phyloP scores from a whole-genome alignment of 1,140 invertebrate species.

The Asbolus verrucosus region DNA sequence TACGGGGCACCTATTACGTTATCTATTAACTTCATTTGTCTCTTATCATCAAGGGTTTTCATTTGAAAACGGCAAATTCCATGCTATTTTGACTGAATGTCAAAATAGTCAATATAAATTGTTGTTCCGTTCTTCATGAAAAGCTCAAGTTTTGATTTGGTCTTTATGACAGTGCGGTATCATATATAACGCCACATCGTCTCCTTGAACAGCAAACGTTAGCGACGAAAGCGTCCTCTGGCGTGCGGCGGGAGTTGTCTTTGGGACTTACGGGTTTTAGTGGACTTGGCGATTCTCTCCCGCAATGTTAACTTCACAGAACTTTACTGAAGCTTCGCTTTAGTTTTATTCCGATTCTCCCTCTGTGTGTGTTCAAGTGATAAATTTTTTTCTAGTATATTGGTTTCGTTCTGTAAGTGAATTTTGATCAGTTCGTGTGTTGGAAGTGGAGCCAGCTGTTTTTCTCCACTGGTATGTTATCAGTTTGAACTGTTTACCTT shows the following conservation, averaged over 20 bases:
- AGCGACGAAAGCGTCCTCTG: slow-evolving; percentile 3
- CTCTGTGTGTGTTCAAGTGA: neutral
- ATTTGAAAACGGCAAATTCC: neutral
- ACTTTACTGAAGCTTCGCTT: neutral
- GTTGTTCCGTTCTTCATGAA: too few relatives aligned
- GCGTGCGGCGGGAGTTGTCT: slow-evolving; percentile 6
- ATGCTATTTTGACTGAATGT: too few relatives aligned
- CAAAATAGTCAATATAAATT: too few relatives aligned
- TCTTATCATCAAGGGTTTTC: slow-evolving; percentile 11
- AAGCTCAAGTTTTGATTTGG: too few relatives aligned
- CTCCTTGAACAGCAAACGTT: neutral
- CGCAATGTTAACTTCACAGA: neutral
- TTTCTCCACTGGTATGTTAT: slow-evolving; percentile 29
- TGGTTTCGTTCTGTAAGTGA: slow-evolving; percentile 7
- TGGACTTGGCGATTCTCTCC: slow-evolving; percentile 5
- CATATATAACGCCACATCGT: neutral
- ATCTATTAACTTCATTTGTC: slow-evolving; percentile 1
- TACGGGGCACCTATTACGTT: neutral
- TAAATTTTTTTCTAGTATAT: neutral
- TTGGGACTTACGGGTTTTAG: slow-evolving; percentile 2
- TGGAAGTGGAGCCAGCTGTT: slow-evolving; percentile 10
- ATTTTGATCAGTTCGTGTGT: slow-evolving; percentile 10
- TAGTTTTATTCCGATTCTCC: neutral
- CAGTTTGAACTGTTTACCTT: slow-evolving; percentile 33
- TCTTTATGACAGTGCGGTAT: neutral